Evolutionary conservation across 2,888 invertebrate species (phyloP), one percentile per base, ranked within the genome.

Genomic region (Ennomos quercinarius): DNA sequence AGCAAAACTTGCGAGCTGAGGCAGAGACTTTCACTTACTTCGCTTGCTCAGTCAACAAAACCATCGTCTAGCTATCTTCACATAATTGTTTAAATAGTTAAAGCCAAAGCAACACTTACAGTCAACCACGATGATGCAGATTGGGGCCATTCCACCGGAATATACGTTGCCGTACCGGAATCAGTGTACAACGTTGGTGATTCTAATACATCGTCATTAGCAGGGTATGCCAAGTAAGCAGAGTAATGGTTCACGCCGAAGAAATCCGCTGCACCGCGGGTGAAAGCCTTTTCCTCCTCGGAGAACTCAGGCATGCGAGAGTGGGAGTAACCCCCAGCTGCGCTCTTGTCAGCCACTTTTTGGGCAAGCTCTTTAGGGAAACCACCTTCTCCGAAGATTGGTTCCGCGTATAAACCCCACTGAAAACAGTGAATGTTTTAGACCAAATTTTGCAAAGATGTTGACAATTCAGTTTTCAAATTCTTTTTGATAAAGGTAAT

Each of bases 221-320:
- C 9, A 9, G 82, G 81, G 0, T 83, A 81, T 9, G 83, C 55
- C 2, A 78, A 37, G 0, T 2, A 70, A 0, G 93, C 80, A 0
- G 95, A 94, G 76, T 97, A 97, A 59, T 95, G 94, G 73, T 96
- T 96, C 2, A 97, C 85, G 0, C 96, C 89, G 12, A 89, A 81
- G 73, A 89, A 91, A 62, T 91, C 91, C 0, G 72, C 65, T 0
- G 84, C 13, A 2, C 91, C 91, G 50, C 71, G 78, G 0, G 81
- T 78, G 2, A 81, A 78, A 0, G 64, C 65, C 9, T 68, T 76
- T 76, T 93, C 93, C 48, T 87, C 83, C 10, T 78, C 72, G 0
- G 88, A 86, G 67, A 93, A 93, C n/a, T 72, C 70, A 0, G 93
- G 93, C 45, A 94, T 70, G 1, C 93, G 80, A 0, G 93, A 93